Percentiles rank a stretch among this genome's conserved stretches.
Evolutionary conservation across 2,797 vertebrate species (phyloP).

Genomic region (Bovichtus variegatus): DNA sequence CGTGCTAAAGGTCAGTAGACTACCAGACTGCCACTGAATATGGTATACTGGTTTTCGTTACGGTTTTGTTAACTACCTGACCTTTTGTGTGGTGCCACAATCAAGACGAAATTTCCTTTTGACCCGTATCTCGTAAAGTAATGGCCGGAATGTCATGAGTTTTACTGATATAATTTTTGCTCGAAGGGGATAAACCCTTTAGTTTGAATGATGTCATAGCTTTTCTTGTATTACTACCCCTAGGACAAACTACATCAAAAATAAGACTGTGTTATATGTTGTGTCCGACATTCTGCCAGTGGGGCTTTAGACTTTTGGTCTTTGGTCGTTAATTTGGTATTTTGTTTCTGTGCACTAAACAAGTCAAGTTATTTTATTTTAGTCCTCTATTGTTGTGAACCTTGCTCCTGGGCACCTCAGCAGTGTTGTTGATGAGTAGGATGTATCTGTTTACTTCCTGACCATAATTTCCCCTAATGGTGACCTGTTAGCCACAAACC

Average conservation of each 20-base stretch:
- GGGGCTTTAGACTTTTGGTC: not conserved
- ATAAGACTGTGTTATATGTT: not conserved
- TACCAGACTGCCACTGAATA: not conserved
- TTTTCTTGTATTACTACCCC: not conserved
- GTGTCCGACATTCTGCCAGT: not conserved
- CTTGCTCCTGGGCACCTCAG: not conserved
- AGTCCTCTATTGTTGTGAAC: not conserved
- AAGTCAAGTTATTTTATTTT: not conserved
- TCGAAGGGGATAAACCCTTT: not conserved
- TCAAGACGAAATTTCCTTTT: not conserved
- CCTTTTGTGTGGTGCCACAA: not conserved
- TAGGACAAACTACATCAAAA: not conserved
- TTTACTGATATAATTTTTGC: not conserved
- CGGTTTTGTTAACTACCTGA: not conserved
- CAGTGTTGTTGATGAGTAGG: not conserved
- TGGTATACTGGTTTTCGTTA: not conserved
- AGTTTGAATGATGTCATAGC: not conserved
- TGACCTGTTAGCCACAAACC: constrained; percentile 1
- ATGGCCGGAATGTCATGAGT: not conserved
- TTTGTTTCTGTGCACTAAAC: not conserved
- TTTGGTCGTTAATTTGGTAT: not conserved
- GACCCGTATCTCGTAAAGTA: not conserved
- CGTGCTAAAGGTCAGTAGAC: not conserved
- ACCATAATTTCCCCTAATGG: not conserved
- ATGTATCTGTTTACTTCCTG: not conserved